phyloP scores from a whole-genome alignment of 2,888 invertebrate genomes.

The Abrostola triplasia region DNA sequence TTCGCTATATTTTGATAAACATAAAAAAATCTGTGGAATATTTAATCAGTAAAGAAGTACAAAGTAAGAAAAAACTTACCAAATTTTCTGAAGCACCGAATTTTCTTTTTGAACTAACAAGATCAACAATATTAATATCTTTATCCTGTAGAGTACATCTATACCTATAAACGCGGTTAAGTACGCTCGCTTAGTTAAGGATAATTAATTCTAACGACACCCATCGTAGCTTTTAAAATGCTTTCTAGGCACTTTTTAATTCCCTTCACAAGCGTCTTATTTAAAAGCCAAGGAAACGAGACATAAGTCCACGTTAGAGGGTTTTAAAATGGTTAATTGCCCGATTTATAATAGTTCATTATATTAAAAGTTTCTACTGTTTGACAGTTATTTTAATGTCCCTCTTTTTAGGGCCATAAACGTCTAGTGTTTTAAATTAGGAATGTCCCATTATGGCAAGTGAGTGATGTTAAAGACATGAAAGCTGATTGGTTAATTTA shows the following conservation, averaged over 20 bases:
- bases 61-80: neutral
- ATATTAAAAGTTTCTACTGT: conserved; percentile 57
- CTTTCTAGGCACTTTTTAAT: conserved; percentile 57
- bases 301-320: conserved; percentile 74
- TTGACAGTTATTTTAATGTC: conserved; percentile 58
- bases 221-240: conserved; percentile 62
- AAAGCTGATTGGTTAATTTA: conserved; percentile 49
- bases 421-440: conserved; percentile 55
- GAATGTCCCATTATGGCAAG: conserved; percentile 42
- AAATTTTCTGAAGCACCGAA: neutral
- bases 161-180: conserved; percentile 54
- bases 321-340: conserved; percentile 73
- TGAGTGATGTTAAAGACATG: conserved; percentile 41
- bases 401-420: conserved; percentile 46
- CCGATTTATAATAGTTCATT: conserved; percentile 74
- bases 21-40: neutral
- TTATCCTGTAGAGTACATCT: conserved; percentile 5
- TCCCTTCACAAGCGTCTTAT: conserved; percentile 60
- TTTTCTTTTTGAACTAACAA: neutral
- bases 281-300: conserved; percentile 73
- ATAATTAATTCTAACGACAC: conserved; percentile 75
- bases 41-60: neutral
- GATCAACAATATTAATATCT: conserved; percentile 2
- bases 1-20: neutral
- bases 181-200: conserved; percentile 66